These are phyloP conservation scores for Microctonus brassicae DNA, from an alignment of 2,888 invertebrate genomes.

Conservation along the genomic window DNA sequence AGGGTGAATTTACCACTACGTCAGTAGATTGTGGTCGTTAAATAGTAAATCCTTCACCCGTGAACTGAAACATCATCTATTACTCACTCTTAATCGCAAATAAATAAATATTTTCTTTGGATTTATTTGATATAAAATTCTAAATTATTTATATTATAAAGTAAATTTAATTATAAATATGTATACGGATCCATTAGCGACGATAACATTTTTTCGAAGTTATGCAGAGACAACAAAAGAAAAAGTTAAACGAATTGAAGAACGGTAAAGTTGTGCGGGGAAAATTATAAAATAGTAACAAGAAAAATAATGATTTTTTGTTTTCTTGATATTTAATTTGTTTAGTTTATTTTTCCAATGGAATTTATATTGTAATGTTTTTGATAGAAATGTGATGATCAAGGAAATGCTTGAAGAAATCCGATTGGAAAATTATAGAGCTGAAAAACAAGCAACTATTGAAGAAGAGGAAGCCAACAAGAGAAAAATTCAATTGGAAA, in stretches of 20 bases:
- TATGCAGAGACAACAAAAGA: constrained; percentile 53
- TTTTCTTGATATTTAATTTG: too few species aligned
- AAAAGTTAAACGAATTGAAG: constrained; percentile 50
- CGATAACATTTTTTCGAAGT: constrained; percentile 55
- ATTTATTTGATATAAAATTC: too few species aligned
- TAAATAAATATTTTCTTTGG: too few species aligned
- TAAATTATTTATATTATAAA: background rate
- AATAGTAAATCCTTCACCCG: constrained; percentile 43
- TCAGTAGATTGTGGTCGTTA: constrained; percentile 38
- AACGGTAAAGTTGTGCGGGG: constrained; percentile 47
- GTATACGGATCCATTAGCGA: constrained; percentile 50
- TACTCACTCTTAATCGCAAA: constrained; percentile 10
- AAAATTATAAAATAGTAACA: background rate
- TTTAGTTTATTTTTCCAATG: constrained; percentile 2
- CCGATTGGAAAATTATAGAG: constrained; percentile 52
- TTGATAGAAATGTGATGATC: constrained; percentile 54
- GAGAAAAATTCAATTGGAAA: constrained; percentile 57
- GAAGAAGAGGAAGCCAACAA: constrained; percentile 53
- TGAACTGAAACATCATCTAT: constrained; percentile 24
- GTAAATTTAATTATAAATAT: constrained; percentile 32
- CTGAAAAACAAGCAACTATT: constrained; percentile 42
- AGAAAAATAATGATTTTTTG: too few species aligned
- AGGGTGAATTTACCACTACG: constrained; percentile 11
- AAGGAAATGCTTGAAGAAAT: constrained; percentile 61
- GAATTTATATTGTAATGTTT: background rate